Evolutionary conservation across 2,888 invertebrate genomes (phyloP), one percentile per base, ranked within the genome.

Genomic region (Margaritifera margaritifera): DNA sequence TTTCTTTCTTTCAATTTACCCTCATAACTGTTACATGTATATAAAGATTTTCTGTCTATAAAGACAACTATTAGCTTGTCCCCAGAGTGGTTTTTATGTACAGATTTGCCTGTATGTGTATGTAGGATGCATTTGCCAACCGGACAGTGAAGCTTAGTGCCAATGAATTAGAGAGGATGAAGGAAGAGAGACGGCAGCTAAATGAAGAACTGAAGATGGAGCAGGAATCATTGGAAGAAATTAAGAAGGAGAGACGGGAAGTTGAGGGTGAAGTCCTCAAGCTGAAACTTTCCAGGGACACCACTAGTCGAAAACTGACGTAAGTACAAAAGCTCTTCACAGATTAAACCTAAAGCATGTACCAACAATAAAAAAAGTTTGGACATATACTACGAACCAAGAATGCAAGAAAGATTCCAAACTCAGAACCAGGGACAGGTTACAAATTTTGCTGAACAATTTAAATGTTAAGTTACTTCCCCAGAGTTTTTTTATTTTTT

Each of bases 211-310:
- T 87, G 8, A 77, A 71, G 50, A 72, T 78, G 6, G 86, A 87
- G 69, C 75, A 79, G 27, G 75, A 79, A 19, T 75, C 81, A 50
- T 69, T 88, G 42, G 87, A 88, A 42, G 72, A 77, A 6, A 73
- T 85, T 42, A 85, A 82, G 75, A 70, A 74, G 6, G 84, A 87
- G 64, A 81, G 83, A 66, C 74, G 83, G 58, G 74, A 71, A 42
- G 69, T 88, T 20, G 87, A 88, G 69, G 78, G 77, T 19, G 85
- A 87, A 55, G 80, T 88, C 18, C 72, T 82, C 24, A 80, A 81
- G 59, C 81, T 88, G 64, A 86, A 85, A 69, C 79, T 85, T 58
- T 81, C 79, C 60, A 77, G 80, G 54, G 87, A 87, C 53, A 82
- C 85, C 54, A 72, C 77, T 55, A 75, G 72, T 56, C 77, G 81